Evolutionary conservation across 1,140 invertebrate genomes (phyloP).

Genomic region (Platorchestia sp.): DNA sequence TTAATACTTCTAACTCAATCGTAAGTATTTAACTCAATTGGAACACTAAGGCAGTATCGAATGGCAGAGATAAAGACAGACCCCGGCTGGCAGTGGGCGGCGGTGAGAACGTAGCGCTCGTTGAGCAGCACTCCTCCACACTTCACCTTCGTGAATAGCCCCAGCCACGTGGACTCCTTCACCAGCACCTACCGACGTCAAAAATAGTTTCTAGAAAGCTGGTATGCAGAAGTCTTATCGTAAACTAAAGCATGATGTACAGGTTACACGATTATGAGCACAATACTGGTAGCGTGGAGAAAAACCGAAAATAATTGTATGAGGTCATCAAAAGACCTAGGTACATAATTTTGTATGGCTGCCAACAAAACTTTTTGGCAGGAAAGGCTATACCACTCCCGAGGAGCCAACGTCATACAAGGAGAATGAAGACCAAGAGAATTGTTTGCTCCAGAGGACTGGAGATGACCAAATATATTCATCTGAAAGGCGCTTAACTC

Average conservation of each 20-base stretch:
- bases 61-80: conserved; percentile 68
- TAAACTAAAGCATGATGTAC: background rate
- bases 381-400: too few relatives aligned
- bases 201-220: too few relatives aligned
- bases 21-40: too few relatives aligned
- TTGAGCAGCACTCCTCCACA: conserved; percentile 93
- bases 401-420: background rate
- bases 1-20: too few relatives aligned
- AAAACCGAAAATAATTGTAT: background rate
- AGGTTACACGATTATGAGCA: background rate
- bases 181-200: conserved; percentile 92
- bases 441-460: background rate
- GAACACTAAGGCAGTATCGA: background rate
- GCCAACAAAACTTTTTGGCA: too few relatives aligned
- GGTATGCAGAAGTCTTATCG: too few relatives aligned
- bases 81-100: conserved; percentile 95
- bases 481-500: conserved; percentile 72
- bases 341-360: too few relatives aligned
- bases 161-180: conserved; percentile 91
- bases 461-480: too few relatives aligned
- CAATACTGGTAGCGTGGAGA: background rate
- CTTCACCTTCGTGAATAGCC: conserved; percentile 95
- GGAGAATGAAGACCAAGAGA: background rate
- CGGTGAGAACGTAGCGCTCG: conserved; percentile 84
- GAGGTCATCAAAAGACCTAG: too few relatives aligned